Conservation (phyloP, 1,140 invertebrate species). For the Drosophila busckii region DNA sequence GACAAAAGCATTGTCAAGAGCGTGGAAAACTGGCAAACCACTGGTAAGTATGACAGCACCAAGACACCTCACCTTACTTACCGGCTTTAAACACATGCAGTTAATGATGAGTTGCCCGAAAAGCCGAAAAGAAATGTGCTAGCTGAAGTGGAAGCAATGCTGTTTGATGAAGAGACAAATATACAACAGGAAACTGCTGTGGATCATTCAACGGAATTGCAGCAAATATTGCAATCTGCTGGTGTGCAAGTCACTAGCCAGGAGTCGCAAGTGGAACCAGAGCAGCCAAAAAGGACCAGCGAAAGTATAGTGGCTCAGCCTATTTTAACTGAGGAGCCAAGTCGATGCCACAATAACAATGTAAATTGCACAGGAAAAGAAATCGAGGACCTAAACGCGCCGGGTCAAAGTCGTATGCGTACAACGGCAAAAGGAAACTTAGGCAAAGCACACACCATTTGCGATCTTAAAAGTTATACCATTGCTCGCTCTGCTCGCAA, state of each 20-base stretch:
- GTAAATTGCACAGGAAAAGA: neutral
- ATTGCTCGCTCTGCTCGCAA: constrained; percentile 40
- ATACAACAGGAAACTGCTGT: neutral
- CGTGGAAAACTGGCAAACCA: neutral
- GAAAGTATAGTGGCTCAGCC: neutral
- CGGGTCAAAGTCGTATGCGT: neutral
- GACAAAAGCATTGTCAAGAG: neutral
- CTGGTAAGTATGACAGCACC: constrained; percentile 15
- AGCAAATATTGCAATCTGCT: neutral
- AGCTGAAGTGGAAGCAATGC: constrained; percentile 35
- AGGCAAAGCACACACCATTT: constrained; percentile 6
- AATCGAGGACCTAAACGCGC: neutral
- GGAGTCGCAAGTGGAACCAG: neutral
- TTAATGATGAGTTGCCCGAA: neutral
- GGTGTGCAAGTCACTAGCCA: neutral
- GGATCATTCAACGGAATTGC: neutral
- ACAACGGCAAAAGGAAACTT: neutral
- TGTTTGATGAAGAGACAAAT: constrained; percentile 2
- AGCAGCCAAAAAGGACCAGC: too few species aligned
- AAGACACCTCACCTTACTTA: too few species aligned
- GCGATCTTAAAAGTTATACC: constrained; percentile 46
- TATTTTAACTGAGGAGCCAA: neutral
- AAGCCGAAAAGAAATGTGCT: constrained; percentile 3
- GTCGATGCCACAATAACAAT: neutral
- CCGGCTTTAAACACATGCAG: neutral